phyloP scores from a whole-genome alignment of 1,140 invertebrate genomes.

The Temnothorax curvispinosus region DNA sequence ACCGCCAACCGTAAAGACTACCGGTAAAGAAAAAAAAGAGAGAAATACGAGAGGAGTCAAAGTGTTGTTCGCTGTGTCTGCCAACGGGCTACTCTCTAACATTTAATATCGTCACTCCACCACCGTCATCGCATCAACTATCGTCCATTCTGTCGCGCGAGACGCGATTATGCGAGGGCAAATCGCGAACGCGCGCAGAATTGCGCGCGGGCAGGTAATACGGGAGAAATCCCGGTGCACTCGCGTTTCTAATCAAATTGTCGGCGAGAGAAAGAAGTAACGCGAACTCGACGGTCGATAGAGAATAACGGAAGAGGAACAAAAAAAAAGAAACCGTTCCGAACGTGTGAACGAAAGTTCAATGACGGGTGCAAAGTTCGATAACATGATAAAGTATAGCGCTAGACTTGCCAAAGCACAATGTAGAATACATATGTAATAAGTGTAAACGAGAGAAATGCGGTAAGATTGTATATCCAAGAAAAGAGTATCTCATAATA shows the following conservation, averaged over 20 bases:
- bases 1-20: constrained; percentile 97
- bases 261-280: not conserved
- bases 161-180: not conserved
- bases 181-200: not conserved
- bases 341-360: constrained; percentile 37
- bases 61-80: constrained; percentile 52
- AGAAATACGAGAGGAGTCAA: constrained; percentile 73
- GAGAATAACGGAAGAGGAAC: not conserved
- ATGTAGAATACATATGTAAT: constrained; percentile 72
- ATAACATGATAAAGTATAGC: constrained; percentile 82
- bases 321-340: constrained; percentile 12
- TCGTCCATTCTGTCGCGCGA: constrained; percentile 2
- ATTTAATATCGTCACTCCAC: constrained; percentile 32
- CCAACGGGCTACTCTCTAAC: constrained; percentile 64
- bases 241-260: not conserved
- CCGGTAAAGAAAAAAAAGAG: constrained; percentile 85
- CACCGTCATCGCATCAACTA: constrained; percentile 29
- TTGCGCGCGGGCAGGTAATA: not conserved
- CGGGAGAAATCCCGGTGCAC: not conserved
- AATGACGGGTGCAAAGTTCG: constrained; percentile 74
- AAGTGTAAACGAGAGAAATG: constrained; percentile 57
- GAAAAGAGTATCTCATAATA: constrained; percentile 51
- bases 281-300: not conserved
- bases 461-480: constrained; percentile 50
- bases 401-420: constrained; percentile 86